Percentiles rank a stretch among this genome's conserved stretches.
phyloP scores from a whole-genome alignment of 2,113 vertebrate genomes.

The Phyllopteryx taeniolatus region DNA sequence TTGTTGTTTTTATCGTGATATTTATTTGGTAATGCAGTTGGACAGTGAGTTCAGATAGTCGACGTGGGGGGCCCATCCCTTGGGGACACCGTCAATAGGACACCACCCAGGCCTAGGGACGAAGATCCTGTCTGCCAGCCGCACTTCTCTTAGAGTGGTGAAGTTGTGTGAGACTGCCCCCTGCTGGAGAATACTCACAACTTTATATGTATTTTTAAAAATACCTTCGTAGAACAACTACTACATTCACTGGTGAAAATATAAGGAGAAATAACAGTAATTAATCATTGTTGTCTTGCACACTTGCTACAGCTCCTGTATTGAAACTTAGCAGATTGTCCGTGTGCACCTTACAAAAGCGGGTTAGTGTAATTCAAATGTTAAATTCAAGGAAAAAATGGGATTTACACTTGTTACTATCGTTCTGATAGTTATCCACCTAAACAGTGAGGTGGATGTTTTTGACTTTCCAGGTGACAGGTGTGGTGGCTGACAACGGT shows the following conservation, averaged over 20 bases:
- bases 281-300: background rate
- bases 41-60: background rate
- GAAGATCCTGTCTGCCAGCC: too few species aligned
- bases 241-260: background rate
- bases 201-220: background rate
- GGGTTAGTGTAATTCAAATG: background rate
- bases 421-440: background rate
- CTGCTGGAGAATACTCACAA: slow-evolving; percentile 44
- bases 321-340: background rate
- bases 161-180: slow-evolving; percentile 45
- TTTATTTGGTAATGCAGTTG: background rate
- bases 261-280: background rate
- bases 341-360: background rate
- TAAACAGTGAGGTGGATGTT: background rate
- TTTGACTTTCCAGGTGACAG: slow-evolving; percentile 79
- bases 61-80: too few species aligned
- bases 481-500: slow-evolving; percentile 82
- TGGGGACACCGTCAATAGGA: too few species aligned
- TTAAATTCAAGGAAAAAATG: too few species aligned
- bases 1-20: background rate
- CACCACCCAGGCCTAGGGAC: too few species aligned
- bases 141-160: background rate
- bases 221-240: background rate
- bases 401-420: background rate
- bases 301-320: background rate